phyloP scores from a whole-genome alignment of 23 tunicate genomes.

The Halocynthia roretzi region DNA sequence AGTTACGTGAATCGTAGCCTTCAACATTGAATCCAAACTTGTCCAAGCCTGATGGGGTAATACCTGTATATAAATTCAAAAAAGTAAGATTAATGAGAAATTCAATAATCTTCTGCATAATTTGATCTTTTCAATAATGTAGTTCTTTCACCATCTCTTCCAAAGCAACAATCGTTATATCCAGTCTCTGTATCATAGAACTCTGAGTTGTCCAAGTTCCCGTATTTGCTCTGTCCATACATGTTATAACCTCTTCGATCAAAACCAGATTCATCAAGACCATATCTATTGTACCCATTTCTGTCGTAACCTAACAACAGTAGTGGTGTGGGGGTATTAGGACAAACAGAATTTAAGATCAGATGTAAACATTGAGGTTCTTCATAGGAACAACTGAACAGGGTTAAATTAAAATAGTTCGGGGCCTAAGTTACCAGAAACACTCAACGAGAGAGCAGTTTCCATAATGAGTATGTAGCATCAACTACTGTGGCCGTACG shows the following conservation, averaged over 20 bases:
- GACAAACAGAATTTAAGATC: no score
- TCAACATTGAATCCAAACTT: constrained; percentile 67
- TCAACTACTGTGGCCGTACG: no score
- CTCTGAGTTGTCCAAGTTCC: constrained; percentile 23
- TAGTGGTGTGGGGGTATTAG: background rate
- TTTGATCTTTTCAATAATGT: background rate
- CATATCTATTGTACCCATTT: constrained; percentile 57
- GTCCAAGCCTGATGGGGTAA: constrained; percentile 61
- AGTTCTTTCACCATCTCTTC: constrained; percentile 63
- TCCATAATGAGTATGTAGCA: no score
- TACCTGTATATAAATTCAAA: constrained; percentile 27
- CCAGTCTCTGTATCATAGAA: constrained; percentile 67
- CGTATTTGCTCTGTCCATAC: constrained; percentile 44
- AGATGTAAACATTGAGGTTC: background rate
- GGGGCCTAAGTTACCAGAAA: no score
- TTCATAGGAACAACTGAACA: no score
- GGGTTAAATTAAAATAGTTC: no score
- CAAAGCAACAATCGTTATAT: constrained; percentile 72
- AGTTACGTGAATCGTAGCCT: constrained; percentile 31
- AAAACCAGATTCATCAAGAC: constrained; percentile 54
- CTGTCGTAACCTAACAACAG: constrained; percentile 44
- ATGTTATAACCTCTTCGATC: constrained; percentile 48
- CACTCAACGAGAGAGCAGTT: no score
- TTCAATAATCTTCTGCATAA: background rate
- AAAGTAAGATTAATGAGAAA: background rate